A percentile compares a stretch with the other conserved stretches of the same genome.
phyloP scores from a whole-genome alignment of 1,140 invertebrate species.

The Drosophila insularis region DNA sequence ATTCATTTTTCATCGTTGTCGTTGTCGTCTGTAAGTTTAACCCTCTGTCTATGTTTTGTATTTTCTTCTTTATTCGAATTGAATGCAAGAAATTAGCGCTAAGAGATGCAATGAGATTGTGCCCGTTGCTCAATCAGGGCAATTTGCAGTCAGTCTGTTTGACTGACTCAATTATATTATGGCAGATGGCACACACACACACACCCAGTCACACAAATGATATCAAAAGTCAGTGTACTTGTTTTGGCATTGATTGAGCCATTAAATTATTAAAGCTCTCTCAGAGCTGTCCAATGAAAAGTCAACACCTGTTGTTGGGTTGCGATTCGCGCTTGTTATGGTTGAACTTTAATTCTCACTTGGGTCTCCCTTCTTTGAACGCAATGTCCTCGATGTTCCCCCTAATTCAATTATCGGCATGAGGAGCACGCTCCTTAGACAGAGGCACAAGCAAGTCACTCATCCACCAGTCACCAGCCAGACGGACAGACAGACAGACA shows the following conservation, averaged over 20 bases:
- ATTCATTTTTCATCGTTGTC: slow-evolving; percentile 31
- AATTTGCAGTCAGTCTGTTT: slow-evolving; percentile 35
- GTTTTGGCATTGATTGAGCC: slow-evolving; percentile 31
- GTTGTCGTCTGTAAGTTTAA: too few relatives aligned
- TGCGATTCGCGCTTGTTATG: neutral
- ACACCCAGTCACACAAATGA: slow-evolving; percentile 21
- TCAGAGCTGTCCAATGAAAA: slow-evolving; percentile 15
- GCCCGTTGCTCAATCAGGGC: slow-evolving; percentile 46
- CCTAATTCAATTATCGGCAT: slow-evolving; percentile 68
- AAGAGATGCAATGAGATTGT: slow-evolving; percentile 35
- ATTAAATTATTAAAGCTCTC: slow-evolving; percentile 60
- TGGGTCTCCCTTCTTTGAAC: neutral
- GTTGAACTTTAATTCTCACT: slow-evolving; percentile 42
- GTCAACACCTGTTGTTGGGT: slow-evolving; percentile 50
- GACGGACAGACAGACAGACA: neutral
- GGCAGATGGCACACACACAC: slow-evolving; percentile 24
- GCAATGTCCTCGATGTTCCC: slow-evolving; percentile 21
- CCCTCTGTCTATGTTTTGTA: neutral
- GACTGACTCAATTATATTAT: slow-evolving; percentile 62
- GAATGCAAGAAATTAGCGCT: slow-evolving; percentile 61
- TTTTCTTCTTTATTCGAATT: slow-evolving; percentile 13
- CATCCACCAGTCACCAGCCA: neutral
- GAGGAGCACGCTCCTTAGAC: slow-evolving; percentile 16
- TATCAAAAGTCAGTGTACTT: slow-evolving; percentile 9
- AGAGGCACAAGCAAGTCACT: neutral